phyloP scores from a whole-genome alignment of 2,797 vertebrate species.

The Periparus ater region DNA sequence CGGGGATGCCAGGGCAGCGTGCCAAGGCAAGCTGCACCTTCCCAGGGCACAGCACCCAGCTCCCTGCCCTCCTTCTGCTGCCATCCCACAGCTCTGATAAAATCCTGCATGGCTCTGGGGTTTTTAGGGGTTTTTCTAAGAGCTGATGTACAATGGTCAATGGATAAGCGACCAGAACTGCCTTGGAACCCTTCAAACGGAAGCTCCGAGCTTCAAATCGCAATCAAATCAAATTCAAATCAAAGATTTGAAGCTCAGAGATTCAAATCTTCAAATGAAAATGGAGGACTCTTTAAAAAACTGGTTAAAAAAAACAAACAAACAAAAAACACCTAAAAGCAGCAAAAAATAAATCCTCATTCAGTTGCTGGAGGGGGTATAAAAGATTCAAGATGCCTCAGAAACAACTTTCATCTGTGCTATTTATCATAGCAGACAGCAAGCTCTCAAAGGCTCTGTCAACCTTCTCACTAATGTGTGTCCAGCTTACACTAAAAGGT shows the following conservation, averaged over 20 bases:
- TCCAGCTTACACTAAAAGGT: not conserved
- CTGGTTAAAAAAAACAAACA: not conserved
- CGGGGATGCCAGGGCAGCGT: not conserved
- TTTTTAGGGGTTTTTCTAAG: not conserved
- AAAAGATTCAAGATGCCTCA: not conserved
- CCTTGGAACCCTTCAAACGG: not conserved
- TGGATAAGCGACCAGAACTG: not conserved
- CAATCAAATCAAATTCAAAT: no score
- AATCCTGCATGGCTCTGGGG: rapidly evolving
- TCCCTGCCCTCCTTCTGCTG: not conserved
- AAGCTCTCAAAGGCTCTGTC: not conserved
- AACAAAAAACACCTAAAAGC: not conserved
- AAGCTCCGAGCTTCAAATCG: not conserved
- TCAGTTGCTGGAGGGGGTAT: rapidly evolving
- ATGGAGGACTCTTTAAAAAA: not conserved
- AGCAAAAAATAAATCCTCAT: not conserved
- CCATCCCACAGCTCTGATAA: not conserved
- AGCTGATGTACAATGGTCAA: not conserved
- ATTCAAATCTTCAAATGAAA: not conserved
- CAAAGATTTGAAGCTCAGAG: not conserved
- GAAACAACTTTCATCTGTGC: not conserved
- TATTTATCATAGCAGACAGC: not conserved
- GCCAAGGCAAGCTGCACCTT: not conserved
- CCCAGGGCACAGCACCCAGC: not conserved
- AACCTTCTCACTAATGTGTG: not conserved